Evolutionary conservation across 2,797 vertebrate genomes (phyloP).

Genomic region (Semaprochilodus insignis): DNA sequence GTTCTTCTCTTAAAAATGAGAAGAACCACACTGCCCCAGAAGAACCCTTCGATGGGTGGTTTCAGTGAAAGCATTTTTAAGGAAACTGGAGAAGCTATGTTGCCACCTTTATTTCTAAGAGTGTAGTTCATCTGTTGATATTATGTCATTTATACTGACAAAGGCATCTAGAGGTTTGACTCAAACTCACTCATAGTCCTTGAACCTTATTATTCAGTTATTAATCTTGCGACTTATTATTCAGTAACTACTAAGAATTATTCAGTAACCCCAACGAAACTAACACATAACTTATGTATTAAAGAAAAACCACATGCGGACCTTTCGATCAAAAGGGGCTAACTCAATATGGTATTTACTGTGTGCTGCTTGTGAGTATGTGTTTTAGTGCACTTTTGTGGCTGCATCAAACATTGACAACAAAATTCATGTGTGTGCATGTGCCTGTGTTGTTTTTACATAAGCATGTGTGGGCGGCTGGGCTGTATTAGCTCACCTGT

Average conservation of each 20-base stretch:
- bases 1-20: too few species aligned
- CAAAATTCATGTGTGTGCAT: neutral
- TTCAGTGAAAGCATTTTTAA: neutral
- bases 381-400: conserved; percentile 8
- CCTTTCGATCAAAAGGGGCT: neutral
- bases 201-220: neutral
- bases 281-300: neutral
- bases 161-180: neutral
- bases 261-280: neutral
- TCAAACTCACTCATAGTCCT: neutral
- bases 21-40: neutral
- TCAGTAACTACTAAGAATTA: neutral
- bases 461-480: conserved; percentile 50
- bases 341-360: neutral
- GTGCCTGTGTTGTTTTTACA: conserved; percentile 50
- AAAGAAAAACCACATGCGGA: neutral
- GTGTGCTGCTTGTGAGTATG: neutral
- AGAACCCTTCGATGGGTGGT: neutral
- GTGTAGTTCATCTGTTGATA: neutral
- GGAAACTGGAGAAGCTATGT: too few species aligned
- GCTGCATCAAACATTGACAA: neutral
- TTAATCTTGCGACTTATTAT: neutral
- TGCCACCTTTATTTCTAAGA: neutral
- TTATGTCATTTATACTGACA: too few species aligned
- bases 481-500: conserved; percentile 83